Conservation (phyloP, 1,140 invertebrate species). For the Achatina immaculata region DNA sequence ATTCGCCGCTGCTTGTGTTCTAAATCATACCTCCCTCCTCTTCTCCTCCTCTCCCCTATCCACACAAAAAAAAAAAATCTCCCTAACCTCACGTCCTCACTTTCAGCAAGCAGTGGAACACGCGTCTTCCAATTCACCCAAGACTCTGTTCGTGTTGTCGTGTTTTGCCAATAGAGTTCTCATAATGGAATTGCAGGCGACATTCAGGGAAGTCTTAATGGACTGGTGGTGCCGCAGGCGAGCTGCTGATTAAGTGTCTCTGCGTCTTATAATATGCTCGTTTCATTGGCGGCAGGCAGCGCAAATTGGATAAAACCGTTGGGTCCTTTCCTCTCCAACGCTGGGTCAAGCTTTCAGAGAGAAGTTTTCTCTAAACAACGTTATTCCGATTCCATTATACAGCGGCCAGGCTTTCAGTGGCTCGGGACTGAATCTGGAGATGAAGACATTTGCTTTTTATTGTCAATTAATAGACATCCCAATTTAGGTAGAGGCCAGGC, state of each 20-base stretch:
- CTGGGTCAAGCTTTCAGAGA: background rate
- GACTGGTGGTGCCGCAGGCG: background rate
- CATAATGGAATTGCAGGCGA: constrained; percentile 17
- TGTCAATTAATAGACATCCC: constrained; percentile 37
- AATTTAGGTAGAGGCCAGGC: background rate
- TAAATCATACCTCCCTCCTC: too few species aligned
- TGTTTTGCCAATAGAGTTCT: constrained; percentile 5
- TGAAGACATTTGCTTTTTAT: constrained; percentile 31
- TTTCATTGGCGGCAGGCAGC: constrained; percentile 20
- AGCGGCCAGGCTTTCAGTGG: background rate
- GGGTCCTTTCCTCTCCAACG: background rate
- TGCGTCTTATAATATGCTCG: constrained; percentile 21
- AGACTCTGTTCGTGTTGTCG: background rate
- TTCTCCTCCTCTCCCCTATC: too few species aligned
- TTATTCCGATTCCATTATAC: constrained; percentile 27
- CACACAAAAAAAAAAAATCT: background rate
- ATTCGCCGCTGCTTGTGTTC: too few species aligned
- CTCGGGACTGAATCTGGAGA: background rate
- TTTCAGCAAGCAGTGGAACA: background rate
- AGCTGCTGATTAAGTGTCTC: background rate
- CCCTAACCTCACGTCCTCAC: background rate
- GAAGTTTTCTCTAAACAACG: constrained; percentile 18
- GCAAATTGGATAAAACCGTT: constrained; percentile 28
- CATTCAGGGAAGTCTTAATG: constrained; percentile 21
- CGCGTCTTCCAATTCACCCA: background rate